phyloP scores from a whole-genome alignment of 2,797 vertebrate genomes.

The Chelidonichthys spinosus region DNA sequence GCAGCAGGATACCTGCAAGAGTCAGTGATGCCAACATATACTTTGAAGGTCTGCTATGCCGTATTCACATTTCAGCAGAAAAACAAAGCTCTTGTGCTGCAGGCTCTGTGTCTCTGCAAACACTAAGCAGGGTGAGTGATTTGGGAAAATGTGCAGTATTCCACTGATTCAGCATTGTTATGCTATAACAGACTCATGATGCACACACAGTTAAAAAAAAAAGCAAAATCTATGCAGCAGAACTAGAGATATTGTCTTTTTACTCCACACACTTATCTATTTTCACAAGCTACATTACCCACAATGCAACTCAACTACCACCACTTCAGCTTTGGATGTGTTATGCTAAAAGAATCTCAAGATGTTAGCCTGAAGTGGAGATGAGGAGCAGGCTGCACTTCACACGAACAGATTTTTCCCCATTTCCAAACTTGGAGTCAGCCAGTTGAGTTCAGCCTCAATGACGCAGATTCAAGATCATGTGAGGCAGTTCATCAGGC shows the following conservation, averaged over 20 bases:
- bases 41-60: neutral
- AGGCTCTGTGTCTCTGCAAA: neutral
- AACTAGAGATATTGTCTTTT: neutral
- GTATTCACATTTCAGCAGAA: conserved; percentile 23
- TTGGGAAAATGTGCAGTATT: neutral
- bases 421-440: neutral
- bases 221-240: neutral
- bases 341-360: neutral
- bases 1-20: conserved; percentile 5
- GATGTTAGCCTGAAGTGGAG: neutral
- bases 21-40: neutral
- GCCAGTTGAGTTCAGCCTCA: neutral
- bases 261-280: neutral
- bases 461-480: neutral
- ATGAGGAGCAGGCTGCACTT: neutral
- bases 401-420: neutral
- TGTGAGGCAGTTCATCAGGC: neutral
- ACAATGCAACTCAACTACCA: neutral
- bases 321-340: neutral
- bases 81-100: neutral
- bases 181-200: neutral
- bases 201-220: neutral
- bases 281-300: neutral
- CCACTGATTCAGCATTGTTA: neutral
- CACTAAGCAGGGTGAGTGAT: neutral